Percentiles rank a stretch among this genome's conserved stretches.
phyloP scores from a whole-genome alignment of 2,888 invertebrate genomes.

The Pseudanteris insignis region DNA sequence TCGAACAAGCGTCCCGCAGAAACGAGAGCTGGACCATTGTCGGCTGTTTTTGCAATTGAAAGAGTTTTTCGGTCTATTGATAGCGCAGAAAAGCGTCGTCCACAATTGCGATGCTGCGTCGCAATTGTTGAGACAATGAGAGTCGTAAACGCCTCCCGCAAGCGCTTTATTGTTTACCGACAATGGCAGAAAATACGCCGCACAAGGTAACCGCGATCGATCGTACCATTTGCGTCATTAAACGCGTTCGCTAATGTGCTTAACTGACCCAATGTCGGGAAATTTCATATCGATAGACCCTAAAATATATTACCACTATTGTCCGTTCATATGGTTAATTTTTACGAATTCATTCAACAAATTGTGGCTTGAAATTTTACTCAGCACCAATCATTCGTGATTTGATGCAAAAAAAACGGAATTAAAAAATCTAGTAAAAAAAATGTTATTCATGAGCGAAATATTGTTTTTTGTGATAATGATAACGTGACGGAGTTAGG shows the following conservation, averaged over 20 bases:
- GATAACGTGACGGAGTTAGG: too few species aligned
- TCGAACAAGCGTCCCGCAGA: constrained; percentile 17
- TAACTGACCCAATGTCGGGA: constrained; percentile 29
- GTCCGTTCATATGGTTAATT: too few species aligned
- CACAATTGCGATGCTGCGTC: constrained; percentile 52
- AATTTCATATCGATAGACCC: constrained; percentile 20
- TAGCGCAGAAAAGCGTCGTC: constrained; percentile 51
- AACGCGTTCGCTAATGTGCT: constrained; percentile 37
- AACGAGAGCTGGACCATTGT: constrained; percentile 27
- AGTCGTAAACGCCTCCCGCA: constrained; percentile 58
- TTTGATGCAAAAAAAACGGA: too few species aligned
- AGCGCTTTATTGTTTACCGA: constrained; percentile 61
- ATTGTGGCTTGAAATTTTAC: too few species aligned
- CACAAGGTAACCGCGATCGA: constrained; percentile 40
- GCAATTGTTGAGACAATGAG: constrained; percentile 55
- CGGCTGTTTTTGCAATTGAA: constrained; percentile 32
- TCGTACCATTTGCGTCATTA: constrained; percentile 37
- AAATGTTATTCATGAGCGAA: too few species aligned
- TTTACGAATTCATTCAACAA: too few species aligned
- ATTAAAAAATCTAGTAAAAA: too few species aligned
- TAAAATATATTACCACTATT: constrained; percentile 1
- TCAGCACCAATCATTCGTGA: too few species aligned
- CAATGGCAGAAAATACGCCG: constrained; percentile 55
- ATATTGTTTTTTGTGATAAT: too few species aligned
- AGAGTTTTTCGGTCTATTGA: constrained; percentile 37